phyloP scores from a whole-genome alignment of 2,113 vertebrate species.

The Tichodroma muraria region DNA sequence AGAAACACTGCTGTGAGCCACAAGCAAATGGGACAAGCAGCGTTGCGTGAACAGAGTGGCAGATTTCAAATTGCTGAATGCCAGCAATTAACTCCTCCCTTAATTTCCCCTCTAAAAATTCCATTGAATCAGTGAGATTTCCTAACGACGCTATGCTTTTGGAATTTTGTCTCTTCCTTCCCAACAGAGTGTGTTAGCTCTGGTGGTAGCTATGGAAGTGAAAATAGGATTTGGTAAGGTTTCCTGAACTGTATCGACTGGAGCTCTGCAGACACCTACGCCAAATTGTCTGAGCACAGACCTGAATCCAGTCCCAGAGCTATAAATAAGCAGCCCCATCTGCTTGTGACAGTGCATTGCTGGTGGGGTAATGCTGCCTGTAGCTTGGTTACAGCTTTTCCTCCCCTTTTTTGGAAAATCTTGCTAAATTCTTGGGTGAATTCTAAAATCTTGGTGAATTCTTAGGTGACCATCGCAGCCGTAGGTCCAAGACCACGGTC shows the following conservation, averaged over 20 bases:
- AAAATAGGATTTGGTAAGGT: neutral
- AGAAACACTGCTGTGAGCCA: neutral
- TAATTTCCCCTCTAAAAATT: neutral
- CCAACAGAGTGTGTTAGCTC: neutral
- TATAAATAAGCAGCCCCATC: conserved; percentile 58
- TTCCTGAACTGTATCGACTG: conserved; percentile 22
- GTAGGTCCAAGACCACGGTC: neutral
- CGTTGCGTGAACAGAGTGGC: neutral
- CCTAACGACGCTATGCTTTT: neutral
- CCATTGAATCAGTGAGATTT: neutral
- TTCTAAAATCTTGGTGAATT: neutral
- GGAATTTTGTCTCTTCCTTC: neutral
- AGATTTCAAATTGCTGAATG: neutral
- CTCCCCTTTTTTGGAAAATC: neutral
- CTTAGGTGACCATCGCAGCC: neutral
- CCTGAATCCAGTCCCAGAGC: neutral
- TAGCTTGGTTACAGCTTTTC: neutral
- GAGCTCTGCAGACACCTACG: conserved; percentile 26
- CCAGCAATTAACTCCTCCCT: neutral
- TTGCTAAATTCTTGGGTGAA: neutral
- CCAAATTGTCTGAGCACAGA: conserved; percentile 24
- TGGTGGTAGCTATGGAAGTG: neutral
- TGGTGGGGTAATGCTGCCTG: neutral
- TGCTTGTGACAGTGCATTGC: neutral
- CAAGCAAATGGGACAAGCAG: neutral